Evolutionary conservation across 1,140 invertebrate species (phyloP).

Genomic region (Oppia nitens): DNA sequence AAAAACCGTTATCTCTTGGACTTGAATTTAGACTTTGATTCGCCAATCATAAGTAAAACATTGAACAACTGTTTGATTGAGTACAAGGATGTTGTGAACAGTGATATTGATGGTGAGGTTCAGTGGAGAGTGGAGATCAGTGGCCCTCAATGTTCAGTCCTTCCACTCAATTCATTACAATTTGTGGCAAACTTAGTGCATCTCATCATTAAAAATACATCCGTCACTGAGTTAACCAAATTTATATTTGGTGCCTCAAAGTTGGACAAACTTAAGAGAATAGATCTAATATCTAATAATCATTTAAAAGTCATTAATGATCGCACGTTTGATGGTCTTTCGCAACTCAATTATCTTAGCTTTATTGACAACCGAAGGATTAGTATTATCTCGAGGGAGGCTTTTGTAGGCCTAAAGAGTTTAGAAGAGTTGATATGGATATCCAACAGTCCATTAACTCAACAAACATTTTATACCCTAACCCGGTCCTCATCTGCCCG

Average conservation of each 20-base stretch:
- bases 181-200: constrained; percentile 6
- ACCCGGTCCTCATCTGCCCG: neutral
- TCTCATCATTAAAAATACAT: constrained; percentile 11
- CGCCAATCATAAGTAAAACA: neutral
- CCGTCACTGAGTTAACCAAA: neutral
- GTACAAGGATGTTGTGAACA: neutral
- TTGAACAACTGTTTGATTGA: constrained; percentile 5
- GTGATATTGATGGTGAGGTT: neutral
- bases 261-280: neutral
- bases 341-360: neutral
- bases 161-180: neutral
- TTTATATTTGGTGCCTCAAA: constrained; percentile 1
- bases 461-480: neutral
- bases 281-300: constrained; percentile 10
- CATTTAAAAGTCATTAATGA: neutral
- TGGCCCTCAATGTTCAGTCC: neutral
- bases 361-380: neutral
- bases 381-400: neutral
- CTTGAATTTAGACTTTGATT: constrained; percentile 12
- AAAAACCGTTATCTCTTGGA: constrained; percentile 4
- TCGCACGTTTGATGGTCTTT: constrained; percentile 11
- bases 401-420: constrained; percentile 9
- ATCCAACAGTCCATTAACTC: neutral
- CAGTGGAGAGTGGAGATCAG: neutral
- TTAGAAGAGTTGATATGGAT: constrained; percentile 11